Evolutionary conservation across 2,113 vertebrate genomes (phyloP).

Genomic region (Serilophus lunatus): DNA sequence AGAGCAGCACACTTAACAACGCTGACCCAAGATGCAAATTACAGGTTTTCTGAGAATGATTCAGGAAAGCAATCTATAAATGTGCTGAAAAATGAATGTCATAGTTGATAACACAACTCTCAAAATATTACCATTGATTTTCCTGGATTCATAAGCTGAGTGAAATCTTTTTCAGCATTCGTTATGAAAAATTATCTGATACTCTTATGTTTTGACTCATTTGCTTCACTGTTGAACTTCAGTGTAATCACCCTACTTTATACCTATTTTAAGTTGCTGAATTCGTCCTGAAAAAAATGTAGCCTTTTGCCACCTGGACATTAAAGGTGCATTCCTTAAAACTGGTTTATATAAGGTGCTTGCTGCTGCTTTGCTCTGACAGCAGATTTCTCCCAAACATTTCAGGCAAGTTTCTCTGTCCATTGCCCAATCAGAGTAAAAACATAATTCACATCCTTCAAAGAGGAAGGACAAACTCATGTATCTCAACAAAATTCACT

Average conservation of each 20-base stretch:
- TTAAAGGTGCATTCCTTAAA: background rate
- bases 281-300: background rate
- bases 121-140: conserved; percentile 51
- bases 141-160: conserved; percentile 7
- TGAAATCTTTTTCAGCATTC: conserved; percentile 33
- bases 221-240: background rate
- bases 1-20: background rate
- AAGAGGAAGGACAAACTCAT: background rate
- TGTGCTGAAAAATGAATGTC: conserved; percentile 27
- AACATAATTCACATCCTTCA: background rate
- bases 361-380: background rate
- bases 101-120: conserved; percentile 29
- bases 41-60: conserved; percentile 40
- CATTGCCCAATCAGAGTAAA: background rate
- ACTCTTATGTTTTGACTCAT: background rate
- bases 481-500: background rate
- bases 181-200: background rate
- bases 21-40: conserved; percentile 46
- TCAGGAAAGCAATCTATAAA: conserved; percentile 37
- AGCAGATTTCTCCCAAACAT: background rate
- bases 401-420: background rate
- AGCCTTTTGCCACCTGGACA: background rate
- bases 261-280: background rate
- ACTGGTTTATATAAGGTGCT: background rate
- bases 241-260: background rate